A percentile compares a stretch with the other conserved stretches of the same genome.
These are phyloP conservation scores for Candidula unifasciata DNA, from an alignment of 2,888 invertebrate genomes.

Conservation along the genomic window DNA sequence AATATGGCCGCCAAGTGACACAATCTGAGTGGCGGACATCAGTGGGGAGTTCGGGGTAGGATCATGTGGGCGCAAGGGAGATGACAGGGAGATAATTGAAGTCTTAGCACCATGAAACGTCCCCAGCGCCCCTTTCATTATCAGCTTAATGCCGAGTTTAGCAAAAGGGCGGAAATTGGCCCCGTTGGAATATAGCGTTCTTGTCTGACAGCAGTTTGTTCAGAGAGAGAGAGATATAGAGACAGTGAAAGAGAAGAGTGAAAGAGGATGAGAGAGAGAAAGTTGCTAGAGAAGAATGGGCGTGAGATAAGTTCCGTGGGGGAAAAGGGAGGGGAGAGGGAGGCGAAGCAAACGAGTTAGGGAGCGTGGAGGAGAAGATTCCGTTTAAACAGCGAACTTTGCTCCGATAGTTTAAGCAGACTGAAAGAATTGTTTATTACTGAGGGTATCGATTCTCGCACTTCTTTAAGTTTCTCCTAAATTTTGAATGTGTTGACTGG, in stretches of 20 bases:
- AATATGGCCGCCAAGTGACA: constrained; percentile 47
- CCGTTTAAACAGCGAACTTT: too few relatives aligned
- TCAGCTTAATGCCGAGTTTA: constrained; percentile 46
- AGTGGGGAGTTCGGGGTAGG: neutral
- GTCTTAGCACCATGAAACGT: constrained; percentile 40
- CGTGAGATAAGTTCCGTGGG: neutral
- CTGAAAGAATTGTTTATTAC: too few relatives aligned
- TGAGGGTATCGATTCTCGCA: too few relatives aligned
- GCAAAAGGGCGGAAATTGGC: constrained; percentile 39
- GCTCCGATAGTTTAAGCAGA: too few relatives aligned
- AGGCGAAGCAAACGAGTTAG: too few relatives aligned
- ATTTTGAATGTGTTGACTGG: too few relatives aligned
- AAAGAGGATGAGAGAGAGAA: neutral
- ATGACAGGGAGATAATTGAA: constrained; percentile 46
- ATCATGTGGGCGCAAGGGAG: constrained; percentile 17
- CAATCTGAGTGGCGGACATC: constrained; percentile 33
- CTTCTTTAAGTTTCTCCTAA: too few relatives aligned
- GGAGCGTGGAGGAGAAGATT: too few relatives aligned
- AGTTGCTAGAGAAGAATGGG: neutral
- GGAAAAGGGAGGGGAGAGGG: too few relatives aligned
- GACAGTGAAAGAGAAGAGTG: neutral
- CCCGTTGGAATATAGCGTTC: constrained; percentile 27
- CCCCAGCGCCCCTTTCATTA: constrained; percentile 34
- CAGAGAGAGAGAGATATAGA: neutral
- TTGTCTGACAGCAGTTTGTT: neutral